Evolutionary conservation across 2,888 invertebrate species (phyloP), one percentile per base, ranked within the genome.

Genomic region (Clitarchus hookeri): DNA sequence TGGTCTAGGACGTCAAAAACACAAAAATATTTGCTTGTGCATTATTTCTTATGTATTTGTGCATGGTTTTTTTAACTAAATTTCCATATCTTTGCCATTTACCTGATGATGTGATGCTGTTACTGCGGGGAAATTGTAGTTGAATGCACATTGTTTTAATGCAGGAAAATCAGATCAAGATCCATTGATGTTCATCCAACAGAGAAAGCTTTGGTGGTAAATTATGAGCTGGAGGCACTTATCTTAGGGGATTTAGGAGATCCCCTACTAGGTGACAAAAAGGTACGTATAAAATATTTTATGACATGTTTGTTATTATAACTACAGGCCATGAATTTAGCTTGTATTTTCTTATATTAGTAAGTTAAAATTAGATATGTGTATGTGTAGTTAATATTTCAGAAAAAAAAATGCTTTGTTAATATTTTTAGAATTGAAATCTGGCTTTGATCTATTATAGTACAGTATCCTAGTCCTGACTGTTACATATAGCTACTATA

Each of bases 101-200:
- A 6, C 48, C 8, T 48, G 48, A 48, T 48, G 12, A 48, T 48
- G 48, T 48, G 48, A 48, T 48, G 48, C 8, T 48, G 16, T 65
- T 65, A 16, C 16, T 65, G 16, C 11, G 6, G 19, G 16, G 16
- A 16, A 6, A 48, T 48, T 48, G 6, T 48, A 12, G 12, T 12
- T 12, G 12, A 48, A 9, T 48, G 6, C 48, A 48, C 12, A 12
- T 65, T 65, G 13, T 65, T 65, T 6, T 65, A 19, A 65, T 44
- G 78, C 85, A 95, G 95, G 89, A 95, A 95, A 91, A 94, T 95
- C 89, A 94, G 94, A 92, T 95, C 96, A 87, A 96, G 96, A 84
- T 94, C 94, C 87, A 94, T 98, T 88, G 97, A 98, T 92, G 97
- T 97, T 26, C 98, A 98, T 93, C 97, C 97, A 16, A 95, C 95